Evolutionary conservation across 1,140 invertebrate species (phyloP), one percentile per base, ranked within the genome.

Genomic region (Lepidurus apus): DNA sequence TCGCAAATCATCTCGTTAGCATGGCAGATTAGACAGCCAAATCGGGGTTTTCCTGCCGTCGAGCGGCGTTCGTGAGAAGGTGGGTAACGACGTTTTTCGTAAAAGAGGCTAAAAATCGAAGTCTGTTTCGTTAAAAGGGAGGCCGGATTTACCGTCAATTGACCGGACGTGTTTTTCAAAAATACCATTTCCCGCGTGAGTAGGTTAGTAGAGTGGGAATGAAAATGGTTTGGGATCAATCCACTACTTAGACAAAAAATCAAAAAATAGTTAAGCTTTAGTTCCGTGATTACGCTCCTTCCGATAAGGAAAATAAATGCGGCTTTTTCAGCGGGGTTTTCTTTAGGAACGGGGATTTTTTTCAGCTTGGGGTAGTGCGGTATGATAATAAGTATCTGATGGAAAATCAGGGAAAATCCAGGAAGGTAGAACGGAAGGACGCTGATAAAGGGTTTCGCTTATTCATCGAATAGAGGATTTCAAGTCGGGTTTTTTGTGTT

Each of bases 141-240:
- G 17, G 45, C 10, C 45, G 45, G 8, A 21, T 65, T 13, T 65
- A n/a, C 21, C 47, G 21, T 65, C 47, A 8, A 11, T 65, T 65
- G 21, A 65, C 53, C 53, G 53, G 53, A 65, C 7, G 53, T 65
- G 17, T 5, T 65, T 65, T 65, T 65, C 21, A 6, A 65, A 34
- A 7, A 7, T 65, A 65, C 21, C 13, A 21, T 65, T 65, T 21
- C 53, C 21, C 53, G 13, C 21, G 13, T 21, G 53, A 65, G 53
- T 65, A 65, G 53, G 53, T 65, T 65, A 65, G 53, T 65, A 10
- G 47, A 65, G 47, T 65, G 53, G 21, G 53, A 47, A 21, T 65
- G 10, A 21, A 21, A 65, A 65, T 21, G n/a, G n/a, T 65, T 65
- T 65, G 5, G 53, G 21, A 65, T 17, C 53, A 7, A 9, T 13